Percentiles rank a stretch among this genome's conserved stretches.
Evolutionary conservation across 1,140 invertebrate species (phyloP).

Genomic region (Brachionus sp.): DNA sequence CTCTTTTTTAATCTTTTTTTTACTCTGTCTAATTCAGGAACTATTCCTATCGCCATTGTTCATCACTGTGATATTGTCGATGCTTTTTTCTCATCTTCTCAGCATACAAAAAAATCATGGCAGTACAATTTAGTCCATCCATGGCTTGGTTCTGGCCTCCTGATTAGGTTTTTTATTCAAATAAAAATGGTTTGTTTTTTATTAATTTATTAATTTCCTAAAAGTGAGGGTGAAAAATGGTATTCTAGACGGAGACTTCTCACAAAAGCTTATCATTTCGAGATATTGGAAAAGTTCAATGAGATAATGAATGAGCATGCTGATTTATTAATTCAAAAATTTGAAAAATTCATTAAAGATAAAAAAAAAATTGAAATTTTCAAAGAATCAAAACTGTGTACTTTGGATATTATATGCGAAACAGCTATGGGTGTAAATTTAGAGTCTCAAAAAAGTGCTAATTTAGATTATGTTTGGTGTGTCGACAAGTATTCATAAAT

Average conservation of each 20-base stretch:
- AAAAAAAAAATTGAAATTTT: constrained; percentile 67
- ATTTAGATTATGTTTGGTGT: constrained; percentile 71
- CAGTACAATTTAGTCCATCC: constrained; percentile 70
- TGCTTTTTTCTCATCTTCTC: constrained; percentile 67
- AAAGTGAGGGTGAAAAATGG: constrained; percentile 73
- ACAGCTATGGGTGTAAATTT: constrained; percentile 77
- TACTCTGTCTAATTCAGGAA: neutral
- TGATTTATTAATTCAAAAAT: constrained; percentile 66
- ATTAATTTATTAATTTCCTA: neutral
- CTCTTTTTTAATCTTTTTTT: neutral
- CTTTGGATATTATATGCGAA: constrained; percentile 82
- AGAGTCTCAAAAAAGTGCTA: constrained; percentile 66
- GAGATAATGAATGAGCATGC: constrained; percentile 76
- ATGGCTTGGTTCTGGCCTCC: constrained; percentile 79
- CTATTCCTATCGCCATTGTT: neutral
- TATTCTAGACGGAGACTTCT: constrained; percentile 74
- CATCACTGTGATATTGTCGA: neutral
- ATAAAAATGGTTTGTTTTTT: neutral
- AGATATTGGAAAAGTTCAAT: constrained; percentile 78
- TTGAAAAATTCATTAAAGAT: constrained; percentile 63
- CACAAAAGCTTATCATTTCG: constrained; percentile 84
- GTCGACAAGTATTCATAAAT: constrained; percentile 53
- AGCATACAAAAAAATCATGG: constrained; percentile 75
- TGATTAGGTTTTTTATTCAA: constrained; percentile 66
- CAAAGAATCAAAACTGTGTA: constrained; percentile 72